These are phyloP conservation scores for Nyctereutes procyonoides DNA, from an alignment of 2,113 vertebrate species.

Conservation along the genomic window DNA sequence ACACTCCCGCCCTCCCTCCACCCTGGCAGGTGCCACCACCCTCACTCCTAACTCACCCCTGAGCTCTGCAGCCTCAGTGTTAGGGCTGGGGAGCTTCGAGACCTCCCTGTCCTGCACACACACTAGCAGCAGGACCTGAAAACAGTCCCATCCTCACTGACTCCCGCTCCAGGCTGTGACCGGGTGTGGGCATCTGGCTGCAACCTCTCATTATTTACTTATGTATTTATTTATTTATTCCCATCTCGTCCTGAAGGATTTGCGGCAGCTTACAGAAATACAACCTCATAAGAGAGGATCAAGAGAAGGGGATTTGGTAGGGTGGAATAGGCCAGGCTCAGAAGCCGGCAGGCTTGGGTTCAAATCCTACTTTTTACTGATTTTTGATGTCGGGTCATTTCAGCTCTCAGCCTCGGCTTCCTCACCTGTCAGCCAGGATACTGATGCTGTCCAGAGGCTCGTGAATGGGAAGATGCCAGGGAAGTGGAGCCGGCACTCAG, in stretches of 20 bases:
- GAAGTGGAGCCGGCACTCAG: fast-evolving
- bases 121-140: neutral
- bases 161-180: slow-evolving; percentile 35
- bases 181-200: fast-evolving
- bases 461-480: neutral
- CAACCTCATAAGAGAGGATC: neutral
- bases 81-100: neutral
- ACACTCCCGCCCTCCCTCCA: neutral
- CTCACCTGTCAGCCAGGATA: neutral
- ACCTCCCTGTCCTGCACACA: neutral
- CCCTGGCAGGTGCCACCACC: fast-evolving
- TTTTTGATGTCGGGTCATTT: neutral
- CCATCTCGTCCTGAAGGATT: neutral
- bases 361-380: neutral
- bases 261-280: slow-evolving; percentile 52
- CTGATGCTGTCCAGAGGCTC: fast-evolving
- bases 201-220: slow-evolving; percentile 24
- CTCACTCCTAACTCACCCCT: neutral
- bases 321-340: neutral
- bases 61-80: neutral
- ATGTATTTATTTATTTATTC: slow-evolving; percentile 47
- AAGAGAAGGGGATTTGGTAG: neutral
- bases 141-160: fast-evolving
- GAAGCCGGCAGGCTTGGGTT: neutral
- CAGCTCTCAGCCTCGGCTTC: neutral